A percentile compares a stretch with the other conserved stretches of the same genome.
phyloP scores from a whole-genome alignment of 1,140 invertebrate genomes.

The Penaeus japonicus region DNA sequence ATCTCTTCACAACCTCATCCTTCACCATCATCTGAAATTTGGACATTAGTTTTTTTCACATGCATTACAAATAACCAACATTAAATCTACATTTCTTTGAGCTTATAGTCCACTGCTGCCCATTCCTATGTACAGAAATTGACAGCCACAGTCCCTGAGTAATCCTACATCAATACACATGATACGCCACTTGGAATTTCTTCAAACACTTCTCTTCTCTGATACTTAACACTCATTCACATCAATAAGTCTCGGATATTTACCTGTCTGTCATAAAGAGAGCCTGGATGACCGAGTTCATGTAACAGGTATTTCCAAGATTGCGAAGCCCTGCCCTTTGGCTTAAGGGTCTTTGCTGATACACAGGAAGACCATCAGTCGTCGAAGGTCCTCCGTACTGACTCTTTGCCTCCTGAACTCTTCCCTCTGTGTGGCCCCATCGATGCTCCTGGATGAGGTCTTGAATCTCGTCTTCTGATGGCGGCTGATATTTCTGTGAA shows the following conservation, averaged over 20 bases:
- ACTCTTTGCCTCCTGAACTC: background rate
- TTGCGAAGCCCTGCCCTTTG: conserved; percentile 74
- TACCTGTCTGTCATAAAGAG: conserved; percentile 81
- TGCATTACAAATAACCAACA: too few species aligned
- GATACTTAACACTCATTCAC: too few species aligned
- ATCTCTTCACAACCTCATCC: too few species aligned
- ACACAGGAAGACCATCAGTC: background rate
- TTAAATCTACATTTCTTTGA: too few species aligned
- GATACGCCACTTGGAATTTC: too few species aligned
- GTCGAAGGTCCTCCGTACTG: background rate
- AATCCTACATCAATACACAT: too few species aligned
- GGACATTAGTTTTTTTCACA: too few species aligned
- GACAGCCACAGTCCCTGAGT: too few species aligned
- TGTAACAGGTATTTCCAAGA: conserved; percentile 86
- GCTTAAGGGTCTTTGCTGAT: conserved; percentile 29
- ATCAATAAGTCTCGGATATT: conserved; percentile 62
- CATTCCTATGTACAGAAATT: too few species aligned
- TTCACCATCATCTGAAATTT: too few species aligned
- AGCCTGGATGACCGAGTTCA: conserved; percentile 85
- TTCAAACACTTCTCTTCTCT: too few species aligned
- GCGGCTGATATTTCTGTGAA: conserved; percentile 36
- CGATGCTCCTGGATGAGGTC: conserved; percentile 42
- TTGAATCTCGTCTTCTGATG: conserved; percentile 48
- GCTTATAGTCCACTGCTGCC: too few species aligned
- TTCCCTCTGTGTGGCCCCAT: conserved; percentile 7